Evolutionary conservation across 2,888 invertebrate genomes (phyloP).

Genomic region (Thereva unica): DNA sequence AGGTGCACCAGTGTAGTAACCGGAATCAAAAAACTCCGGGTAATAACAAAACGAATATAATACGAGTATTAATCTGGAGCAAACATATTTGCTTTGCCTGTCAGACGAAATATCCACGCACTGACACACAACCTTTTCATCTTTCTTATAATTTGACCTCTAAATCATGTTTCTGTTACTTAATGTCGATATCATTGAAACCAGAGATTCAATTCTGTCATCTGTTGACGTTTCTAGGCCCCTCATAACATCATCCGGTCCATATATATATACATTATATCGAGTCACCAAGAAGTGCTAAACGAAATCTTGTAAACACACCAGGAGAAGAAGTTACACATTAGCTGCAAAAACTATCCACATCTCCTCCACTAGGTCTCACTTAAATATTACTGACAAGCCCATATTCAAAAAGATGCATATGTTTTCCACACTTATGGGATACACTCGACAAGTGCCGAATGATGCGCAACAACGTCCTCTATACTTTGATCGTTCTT

Average conservation of each 20-base stretch:
- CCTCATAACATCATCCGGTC: conserved; percentile 32
- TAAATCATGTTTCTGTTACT: conserved; percentile 24
- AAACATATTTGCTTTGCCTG: too few relatives aligned
- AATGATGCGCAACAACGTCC: conserved; percentile 15
- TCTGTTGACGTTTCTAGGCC: conserved; percentile 26
- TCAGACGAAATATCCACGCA: too few relatives aligned
- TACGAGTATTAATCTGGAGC: too few relatives aligned
- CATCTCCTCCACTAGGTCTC: conserved; percentile 19
- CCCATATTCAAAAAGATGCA: neutral
- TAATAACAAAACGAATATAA: too few relatives aligned
- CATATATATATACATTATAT: too few relatives aligned
- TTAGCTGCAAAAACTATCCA: conserved; percentile 25
- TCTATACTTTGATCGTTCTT: conserved; percentile 26
- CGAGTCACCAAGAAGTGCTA: conserved; percentile 18
- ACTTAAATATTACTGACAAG: neutral
- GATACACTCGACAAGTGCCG: conserved; percentile 16
- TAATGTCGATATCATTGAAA: conserved; percentile 30
- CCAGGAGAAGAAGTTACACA: conserved; percentile 8
- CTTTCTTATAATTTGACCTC: conserved; percentile 18
- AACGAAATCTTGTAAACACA: conserved; percentile 20
- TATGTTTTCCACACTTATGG: conserved; percentile 23
- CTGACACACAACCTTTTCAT: too few relatives aligned
- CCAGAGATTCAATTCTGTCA: conserved; percentile 29
- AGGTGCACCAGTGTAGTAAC: too few relatives aligned
- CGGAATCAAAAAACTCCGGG: too few relatives aligned